These are phyloP conservation scores for Enteromius argenteus DNA, from an alignment of 2,797 vertebrate genomes.

Conservation along the genomic window DNA sequence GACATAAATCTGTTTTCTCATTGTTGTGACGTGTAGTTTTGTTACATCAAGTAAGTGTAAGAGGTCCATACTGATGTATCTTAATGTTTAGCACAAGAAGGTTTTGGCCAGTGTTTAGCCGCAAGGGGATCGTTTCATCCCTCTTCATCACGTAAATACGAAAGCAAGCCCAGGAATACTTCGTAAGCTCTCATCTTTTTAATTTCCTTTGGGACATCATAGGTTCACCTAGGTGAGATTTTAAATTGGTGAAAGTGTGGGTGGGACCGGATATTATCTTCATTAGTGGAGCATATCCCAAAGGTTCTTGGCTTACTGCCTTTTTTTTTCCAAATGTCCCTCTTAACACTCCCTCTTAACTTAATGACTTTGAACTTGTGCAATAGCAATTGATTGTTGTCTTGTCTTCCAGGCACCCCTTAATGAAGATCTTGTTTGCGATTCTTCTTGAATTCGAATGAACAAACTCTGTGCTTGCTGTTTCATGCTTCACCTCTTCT, in stretches of 20 bases:
- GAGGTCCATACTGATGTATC: background rate
- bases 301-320: background rate
- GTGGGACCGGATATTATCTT: slow-evolving; percentile 41
- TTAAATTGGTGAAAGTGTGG: slow-evolving; percentile 43
- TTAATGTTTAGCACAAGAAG: background rate
- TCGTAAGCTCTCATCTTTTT: slow-evolving; percentile 31
- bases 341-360: slow-evolving; percentile 7
- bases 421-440: slow-evolving; percentile 34
- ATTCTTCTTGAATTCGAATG: slow-evolving; percentile 37
- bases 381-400: slow-evolving; percentile 25
- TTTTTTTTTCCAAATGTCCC: background rate
- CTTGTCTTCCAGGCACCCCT: slow-evolving; percentile 6
- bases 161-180: slow-evolving; percentile 2
- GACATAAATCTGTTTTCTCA: background rate
- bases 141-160: slow-evolving; percentile 4
- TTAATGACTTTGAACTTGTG: slow-evolving; percentile 42
- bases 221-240: slow-evolving; percentile 16
- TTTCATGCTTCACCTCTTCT: background rate
- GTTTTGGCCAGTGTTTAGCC: background rate
- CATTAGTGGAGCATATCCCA: slow-evolving; percentile 43
- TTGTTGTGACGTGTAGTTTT: background rate
- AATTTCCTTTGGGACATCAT: slow-evolving; percentile 52
- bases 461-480: background rate
- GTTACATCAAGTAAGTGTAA: background rate
- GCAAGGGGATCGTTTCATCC: background rate